Evolutionary conservation across 2,113 vertebrate genomes (phyloP).

Genomic region (Diphyllodes magnificus): DNA sequence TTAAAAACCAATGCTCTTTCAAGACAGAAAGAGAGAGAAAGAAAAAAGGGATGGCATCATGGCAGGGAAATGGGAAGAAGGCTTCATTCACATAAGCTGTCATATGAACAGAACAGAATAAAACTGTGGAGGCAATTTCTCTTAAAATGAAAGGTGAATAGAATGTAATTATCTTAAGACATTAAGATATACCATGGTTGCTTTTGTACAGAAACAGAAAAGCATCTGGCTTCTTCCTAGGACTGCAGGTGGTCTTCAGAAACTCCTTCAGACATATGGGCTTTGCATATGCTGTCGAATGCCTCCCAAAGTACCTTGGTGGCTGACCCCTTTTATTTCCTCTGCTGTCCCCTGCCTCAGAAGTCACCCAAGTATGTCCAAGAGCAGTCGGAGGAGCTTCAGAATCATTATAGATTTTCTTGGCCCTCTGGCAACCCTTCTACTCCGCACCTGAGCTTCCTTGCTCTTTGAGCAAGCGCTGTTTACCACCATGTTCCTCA

Average conservation of each 20-base stretch:
- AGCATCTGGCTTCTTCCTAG: neutral
- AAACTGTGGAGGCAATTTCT: neutral
- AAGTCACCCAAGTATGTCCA: neutral
- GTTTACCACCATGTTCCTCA: neutral
- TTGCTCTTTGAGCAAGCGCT: neutral
- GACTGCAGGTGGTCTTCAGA: neutral
- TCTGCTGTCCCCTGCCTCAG: neutral
- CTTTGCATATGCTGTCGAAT: neutral
- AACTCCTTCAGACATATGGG: neutral
- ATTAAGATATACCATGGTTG: neutral
- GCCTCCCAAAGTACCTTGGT: neutral
- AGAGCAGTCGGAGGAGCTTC: neutral
- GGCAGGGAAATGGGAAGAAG: neutral
- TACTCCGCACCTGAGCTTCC: neutral
- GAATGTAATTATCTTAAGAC: neutral
- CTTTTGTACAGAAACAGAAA: neutral
- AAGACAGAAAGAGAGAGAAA: neutral
- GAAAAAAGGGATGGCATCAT: neutral
- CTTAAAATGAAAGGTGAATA: neutral
- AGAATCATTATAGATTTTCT: neutral
- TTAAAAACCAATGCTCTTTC: neutral
- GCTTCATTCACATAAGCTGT: neutral
- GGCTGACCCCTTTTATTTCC: neutral
- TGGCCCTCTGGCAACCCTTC: neutral
- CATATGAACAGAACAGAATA: neutral